phyloP scores from a whole-genome alignment of 1,140 invertebrate genomes.

The Ptiloglossa arizonensis region DNA sequence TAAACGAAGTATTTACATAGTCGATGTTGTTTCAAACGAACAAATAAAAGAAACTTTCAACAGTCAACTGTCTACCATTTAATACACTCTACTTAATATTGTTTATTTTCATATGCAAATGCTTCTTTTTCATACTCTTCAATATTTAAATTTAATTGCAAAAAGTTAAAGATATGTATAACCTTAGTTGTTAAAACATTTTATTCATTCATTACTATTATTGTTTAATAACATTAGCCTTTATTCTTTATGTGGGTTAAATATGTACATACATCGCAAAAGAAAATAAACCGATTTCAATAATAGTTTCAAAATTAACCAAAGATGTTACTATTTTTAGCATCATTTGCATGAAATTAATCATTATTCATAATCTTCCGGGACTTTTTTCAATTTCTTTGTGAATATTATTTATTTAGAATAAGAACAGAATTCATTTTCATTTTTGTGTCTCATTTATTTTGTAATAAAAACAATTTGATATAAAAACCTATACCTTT shows the following conservation, averaged over 20 bases:
- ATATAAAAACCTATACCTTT: slow-evolving; percentile 20
- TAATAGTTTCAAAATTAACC: too few species aligned
- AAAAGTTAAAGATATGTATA: neutral
- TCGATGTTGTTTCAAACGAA: too few species aligned
- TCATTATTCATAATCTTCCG: neutral
- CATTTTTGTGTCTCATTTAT: slow-evolving; percentile 3
- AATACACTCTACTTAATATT: too few species aligned
- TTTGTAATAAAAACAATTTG: slow-evolving; percentile 9
- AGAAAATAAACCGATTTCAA: neutral
- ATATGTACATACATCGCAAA: neutral
- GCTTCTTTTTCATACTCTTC: neutral
- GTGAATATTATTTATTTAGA: too few species aligned
- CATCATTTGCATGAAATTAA: neutral
- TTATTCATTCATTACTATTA: neutral
- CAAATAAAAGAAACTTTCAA: too few species aligned
- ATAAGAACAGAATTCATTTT: neutral
- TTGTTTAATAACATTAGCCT: neutral
- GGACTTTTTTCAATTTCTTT: neutral
- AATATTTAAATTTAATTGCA: neutral
- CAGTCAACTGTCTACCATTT: too few species aligned
- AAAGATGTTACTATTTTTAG: neutral
- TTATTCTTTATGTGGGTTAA: neutral
- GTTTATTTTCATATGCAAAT: neutral
- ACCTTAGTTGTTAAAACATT: neutral
- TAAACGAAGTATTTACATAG: too few species aligned